Evolutionary conservation across 2,113 vertebrate species (phyloP).

Genomic region (Alaudala cheleensis): DNA sequence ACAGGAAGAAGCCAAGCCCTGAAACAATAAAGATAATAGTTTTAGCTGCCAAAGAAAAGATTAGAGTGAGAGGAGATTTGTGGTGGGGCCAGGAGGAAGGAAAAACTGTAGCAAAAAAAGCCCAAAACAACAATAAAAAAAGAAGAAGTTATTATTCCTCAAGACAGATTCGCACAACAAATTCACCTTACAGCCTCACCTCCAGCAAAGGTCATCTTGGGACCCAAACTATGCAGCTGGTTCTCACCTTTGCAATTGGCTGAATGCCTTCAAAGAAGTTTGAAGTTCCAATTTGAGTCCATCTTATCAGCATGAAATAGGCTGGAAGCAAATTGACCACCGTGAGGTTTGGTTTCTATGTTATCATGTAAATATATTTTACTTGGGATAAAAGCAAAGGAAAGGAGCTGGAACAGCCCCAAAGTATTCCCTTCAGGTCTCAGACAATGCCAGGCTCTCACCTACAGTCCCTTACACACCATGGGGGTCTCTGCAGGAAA

Average conservation of each 20-base stretch:
- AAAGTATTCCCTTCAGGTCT: background rate
- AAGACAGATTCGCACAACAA: background rate
- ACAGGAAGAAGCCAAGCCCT: constrained; percentile 30
- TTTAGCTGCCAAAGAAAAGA: constrained; percentile 42
- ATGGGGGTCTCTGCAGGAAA: background rate
- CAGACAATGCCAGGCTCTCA: background rate
- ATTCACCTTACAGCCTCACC: background rate
- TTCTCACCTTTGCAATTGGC: background rate
- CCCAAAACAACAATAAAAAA: background rate
- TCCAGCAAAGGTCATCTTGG: background rate
- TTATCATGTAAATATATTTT: background rate
- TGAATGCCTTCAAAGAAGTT: background rate
- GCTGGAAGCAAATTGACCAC: background rate
- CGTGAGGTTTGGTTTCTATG: background rate
- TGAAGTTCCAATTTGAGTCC: background rate
- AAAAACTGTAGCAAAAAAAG: background rate
- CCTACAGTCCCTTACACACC: background rate
- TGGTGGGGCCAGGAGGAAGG: background rate
- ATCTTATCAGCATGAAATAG: background rate
- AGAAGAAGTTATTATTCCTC: background rate
- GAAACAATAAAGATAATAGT: constrained; percentile 44
- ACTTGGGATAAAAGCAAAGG: background rate
- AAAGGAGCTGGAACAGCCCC: background rate
- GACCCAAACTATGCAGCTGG: background rate
- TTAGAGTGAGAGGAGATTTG: constrained; percentile 7